These are phyloP conservation scores for Prionace glauca DNA, from an alignment of 2,797 vertebrate genomes.

Conservation along the genomic window DNA sequence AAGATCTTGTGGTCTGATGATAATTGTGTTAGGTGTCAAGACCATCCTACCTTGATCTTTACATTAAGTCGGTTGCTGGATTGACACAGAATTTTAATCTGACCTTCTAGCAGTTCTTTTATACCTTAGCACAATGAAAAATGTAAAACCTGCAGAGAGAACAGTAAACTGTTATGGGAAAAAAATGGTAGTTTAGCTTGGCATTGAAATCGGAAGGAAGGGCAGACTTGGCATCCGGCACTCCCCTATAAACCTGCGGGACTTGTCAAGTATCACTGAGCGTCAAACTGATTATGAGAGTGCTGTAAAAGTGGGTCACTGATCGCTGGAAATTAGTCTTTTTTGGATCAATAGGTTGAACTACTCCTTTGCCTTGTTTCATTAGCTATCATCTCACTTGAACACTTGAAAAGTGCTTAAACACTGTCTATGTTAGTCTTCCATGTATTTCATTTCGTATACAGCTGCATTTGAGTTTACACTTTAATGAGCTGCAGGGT, in stretches of 20 bases:
- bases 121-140: neutral
- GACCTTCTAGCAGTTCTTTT: neutral
- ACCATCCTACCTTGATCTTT: neutral
- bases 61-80: neutral
- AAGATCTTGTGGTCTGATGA: neutral
- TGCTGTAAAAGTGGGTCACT: slow-evolving; percentile 24
- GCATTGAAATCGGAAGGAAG: slow-evolving; percentile 11
- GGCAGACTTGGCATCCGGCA: neutral
- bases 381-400: neutral
- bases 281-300: slow-evolving; percentile 24
- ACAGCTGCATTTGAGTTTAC: neutral
- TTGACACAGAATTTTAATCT: neutral
- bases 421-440: neutral
- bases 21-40: neutral
- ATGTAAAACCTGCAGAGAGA: slow-evolving; percentile 7
- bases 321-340: slow-evolving; percentile 1
- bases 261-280: slow-evolving; percentile 19
- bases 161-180: neutral
- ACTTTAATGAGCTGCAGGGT: neutral
- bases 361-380: neutral
- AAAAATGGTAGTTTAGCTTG: neutral
- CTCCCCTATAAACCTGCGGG: neutral
- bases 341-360: slow-evolving; percentile 27
- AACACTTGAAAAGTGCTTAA: neutral
- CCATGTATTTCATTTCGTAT: neutral